Conservation (phyloP, 2,113 vertebrate species). For the Sphaerodactylus townsendi region DNA sequence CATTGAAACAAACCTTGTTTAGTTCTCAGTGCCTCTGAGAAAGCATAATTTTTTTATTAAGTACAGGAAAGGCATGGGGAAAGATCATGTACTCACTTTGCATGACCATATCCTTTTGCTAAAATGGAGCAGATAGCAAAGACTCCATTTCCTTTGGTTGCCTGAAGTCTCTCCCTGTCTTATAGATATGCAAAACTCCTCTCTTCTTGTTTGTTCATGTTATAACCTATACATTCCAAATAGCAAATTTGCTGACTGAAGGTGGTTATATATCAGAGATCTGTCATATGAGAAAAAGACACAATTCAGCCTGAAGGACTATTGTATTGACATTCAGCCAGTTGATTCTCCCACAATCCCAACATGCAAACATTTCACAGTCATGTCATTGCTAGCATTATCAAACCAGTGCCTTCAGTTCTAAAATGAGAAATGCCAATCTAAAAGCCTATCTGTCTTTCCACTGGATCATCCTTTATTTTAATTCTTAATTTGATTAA, state of each 20-base stretch:
- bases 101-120: background rate
- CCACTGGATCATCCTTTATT: background rate
- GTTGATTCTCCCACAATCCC: background rate
- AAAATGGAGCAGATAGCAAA: background rate
- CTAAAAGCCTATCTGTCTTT: background rate
- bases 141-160: background rate
- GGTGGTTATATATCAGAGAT: background rate
- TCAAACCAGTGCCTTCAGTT: background rate
- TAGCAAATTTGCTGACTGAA: conserved; percentile 1
- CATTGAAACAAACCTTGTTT: background rate
- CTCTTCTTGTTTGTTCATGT: background rate
- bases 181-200: background rate
- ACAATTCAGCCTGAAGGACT: background rate
- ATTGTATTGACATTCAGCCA: background rate
- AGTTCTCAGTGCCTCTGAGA: background rate
- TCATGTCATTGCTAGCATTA: background rate
- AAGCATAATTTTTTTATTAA: background rate
- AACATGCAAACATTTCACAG: background rate
- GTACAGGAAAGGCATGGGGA: background rate
- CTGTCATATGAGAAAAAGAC: background rate
- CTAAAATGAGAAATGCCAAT: background rate
- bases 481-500: background rate
- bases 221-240: background rate
- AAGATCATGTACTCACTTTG: background rate
- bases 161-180: background rate